Conservation (phyloP, 2,113 vertebrate species). For the Chauna torquata region DNA sequence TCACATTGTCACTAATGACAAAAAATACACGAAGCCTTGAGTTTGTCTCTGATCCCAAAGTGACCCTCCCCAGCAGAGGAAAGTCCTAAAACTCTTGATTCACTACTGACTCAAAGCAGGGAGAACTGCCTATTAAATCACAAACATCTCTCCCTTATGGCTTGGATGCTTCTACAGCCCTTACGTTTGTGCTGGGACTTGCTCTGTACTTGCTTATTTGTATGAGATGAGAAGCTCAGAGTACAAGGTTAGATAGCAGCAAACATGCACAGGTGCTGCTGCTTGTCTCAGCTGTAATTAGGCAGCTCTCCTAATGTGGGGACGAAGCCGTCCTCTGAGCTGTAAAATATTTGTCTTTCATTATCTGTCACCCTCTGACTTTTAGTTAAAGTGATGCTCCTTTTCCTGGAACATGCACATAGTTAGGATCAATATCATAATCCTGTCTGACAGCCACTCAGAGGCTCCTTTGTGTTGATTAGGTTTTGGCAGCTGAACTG, state of each 20-base stretch:
- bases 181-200: not conserved
- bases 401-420: slow-evolving; percentile 43
- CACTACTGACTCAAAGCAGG: not conserved
- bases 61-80: not conserved
- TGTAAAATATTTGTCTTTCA: slow-evolving; percentile 63
- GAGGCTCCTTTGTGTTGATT: slow-evolving; percentile 52
- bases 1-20: not conserved
- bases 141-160: not conserved
- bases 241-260: not conserved
- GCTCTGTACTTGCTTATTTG: not conserved
- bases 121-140: not conserved
- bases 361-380: slow-evolving; percentile 51
- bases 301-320: slow-evolving; percentile 17
- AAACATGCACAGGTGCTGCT: not conserved
- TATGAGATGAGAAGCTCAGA: not conserved
- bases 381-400: slow-evolving; percentile 54
- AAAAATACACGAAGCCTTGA: not conserved
- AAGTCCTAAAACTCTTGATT: not conserved
- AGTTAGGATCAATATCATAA: slow-evolving; percentile 64
- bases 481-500: slow-evolving; percentile 42
- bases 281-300: slow-evolving; percentile 19
- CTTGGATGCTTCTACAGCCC: not conserved
- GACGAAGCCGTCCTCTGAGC: not conserved
- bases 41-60: not conserved
- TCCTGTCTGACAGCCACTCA: slow-evolving; percentile 54